Evolutionary conservation across 2,113 vertebrate genomes (phyloP).

Genomic region (Chloroceryle aenea): DNA sequence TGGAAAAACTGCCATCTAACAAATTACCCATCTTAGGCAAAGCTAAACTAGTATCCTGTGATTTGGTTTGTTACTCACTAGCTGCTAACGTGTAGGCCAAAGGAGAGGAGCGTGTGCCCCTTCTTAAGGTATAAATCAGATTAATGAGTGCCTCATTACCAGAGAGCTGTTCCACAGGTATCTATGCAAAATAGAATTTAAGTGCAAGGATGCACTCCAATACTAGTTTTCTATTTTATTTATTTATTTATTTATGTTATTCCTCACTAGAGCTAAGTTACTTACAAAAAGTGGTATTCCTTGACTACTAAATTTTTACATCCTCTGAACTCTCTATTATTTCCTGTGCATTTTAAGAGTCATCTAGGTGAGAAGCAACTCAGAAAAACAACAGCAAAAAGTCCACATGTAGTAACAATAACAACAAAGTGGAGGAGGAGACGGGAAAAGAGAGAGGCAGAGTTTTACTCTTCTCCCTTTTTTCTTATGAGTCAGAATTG

Average conservation of each 20-base stretch:
- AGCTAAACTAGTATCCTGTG: not conserved
- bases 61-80: slow-evolving; percentile 40
- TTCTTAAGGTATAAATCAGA: not conserved
- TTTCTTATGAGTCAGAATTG: not conserved
- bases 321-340: not conserved
- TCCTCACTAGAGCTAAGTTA: not conserved
- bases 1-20: slow-evolving; percentile 45
- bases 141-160: not conserved
- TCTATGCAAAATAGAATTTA: not conserved
- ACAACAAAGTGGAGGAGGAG: fast-evolving
- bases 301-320: not conserved
- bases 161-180: not conserved
- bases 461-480: not conserved
- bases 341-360: not conserved
- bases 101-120: not conserved
- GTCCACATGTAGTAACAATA: not conserved
- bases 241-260: not conserved
- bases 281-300: not conserved
- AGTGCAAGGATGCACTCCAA: not conserved
- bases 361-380: not conserved
- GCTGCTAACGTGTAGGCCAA: not conserved
- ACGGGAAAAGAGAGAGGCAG: not conserved
- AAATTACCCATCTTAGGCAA: slow-evolving; percentile 20
- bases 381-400: not conserved
- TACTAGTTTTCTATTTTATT: not conserved